These are phyloP conservation scores for Tribolium castaneum DNA, from an alignment of 1,140 invertebrate genomes.

Conservation along the genomic window DNA sequence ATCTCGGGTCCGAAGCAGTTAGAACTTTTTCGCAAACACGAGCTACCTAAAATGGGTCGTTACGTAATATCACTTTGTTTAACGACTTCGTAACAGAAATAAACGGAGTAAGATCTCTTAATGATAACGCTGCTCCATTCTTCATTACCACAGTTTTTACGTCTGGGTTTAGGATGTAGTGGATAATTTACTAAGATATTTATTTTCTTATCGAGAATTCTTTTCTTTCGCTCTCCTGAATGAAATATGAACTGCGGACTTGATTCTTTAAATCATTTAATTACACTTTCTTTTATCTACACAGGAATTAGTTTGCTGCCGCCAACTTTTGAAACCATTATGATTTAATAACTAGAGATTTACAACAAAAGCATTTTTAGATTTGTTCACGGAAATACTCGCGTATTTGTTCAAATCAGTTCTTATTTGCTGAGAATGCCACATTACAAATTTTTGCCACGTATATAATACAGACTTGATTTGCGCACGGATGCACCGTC, in stretches of 20 bases:
- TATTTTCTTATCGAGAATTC: conserved; percentile 7
- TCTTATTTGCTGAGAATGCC: background rate
- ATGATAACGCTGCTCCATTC: background rate
- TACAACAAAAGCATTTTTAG: background rate
- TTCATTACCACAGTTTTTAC: conserved; percentile 6
- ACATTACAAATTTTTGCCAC: background rate
- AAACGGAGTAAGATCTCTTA: background rate
- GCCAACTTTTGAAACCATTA: background rate
- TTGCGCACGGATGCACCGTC: background rate
- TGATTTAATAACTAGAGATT: background rate
- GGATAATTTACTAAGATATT: background rate
- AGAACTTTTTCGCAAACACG: background rate
- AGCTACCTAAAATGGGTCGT: background rate
- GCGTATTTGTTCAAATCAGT: background rate
- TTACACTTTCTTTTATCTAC: background rate
- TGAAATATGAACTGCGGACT: background rate
- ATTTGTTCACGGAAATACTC: background rate
- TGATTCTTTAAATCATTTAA: background rate
- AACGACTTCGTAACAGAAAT: background rate
- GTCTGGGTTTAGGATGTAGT: background rate
- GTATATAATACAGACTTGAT: background rate
- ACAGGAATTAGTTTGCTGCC: background rate
- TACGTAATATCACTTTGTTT: background rate
- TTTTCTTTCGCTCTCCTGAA: background rate
- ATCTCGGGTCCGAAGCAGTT: background rate